Percentiles rank a stretch among this genome's conserved stretches.
These are phyloP conservation scores for Ophion obscuratus DNA, from an alignment of 2,888 invertebrate genomes.

Conservation along the genomic window DNA sequence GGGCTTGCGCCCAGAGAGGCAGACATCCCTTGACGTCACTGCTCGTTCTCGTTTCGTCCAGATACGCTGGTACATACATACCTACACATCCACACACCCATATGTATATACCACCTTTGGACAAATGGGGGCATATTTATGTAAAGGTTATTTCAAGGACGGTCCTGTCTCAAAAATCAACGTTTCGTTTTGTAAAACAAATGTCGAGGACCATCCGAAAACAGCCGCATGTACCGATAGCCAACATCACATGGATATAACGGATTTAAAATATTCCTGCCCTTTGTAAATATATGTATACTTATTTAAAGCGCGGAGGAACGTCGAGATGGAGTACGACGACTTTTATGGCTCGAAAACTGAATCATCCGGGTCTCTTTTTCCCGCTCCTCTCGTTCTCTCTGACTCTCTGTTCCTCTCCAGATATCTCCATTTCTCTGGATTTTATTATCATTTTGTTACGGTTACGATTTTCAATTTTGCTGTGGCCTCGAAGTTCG, in stretches of 20 bases:
- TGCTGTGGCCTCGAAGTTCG: too few species aligned
- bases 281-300: too few species aligned
- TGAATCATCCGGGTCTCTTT: slow-evolving; percentile 2
- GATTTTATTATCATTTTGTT: too few species aligned
- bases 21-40: slow-evolving; percentile 64
- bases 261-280: too few species aligned
- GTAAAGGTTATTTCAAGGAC: neutral
- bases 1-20: slow-evolving; percentile 63
- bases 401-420: neutral
- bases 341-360: slow-evolving; percentile 43
- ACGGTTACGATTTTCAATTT: too few species aligned
- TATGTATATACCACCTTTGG: neutral
- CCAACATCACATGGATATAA: too few species aligned
- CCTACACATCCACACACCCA: neutral
- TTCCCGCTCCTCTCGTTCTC: too few species aligned
- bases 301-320: too few species aligned
- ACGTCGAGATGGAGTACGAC: slow-evolving; percentile 15
- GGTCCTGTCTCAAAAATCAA: neutral
- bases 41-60: slow-evolving; percentile 18
- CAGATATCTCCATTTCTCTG: neutral
- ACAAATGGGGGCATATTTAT: neutral
- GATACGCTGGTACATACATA: neutral
- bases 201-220: neutral
- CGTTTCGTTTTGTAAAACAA: slow-evolving; percentile 18
- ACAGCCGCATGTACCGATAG: neutral